phyloP scores from a whole-genome alignment of 1,140 invertebrate species.

The Lordiphosa clarofinis region DNA sequence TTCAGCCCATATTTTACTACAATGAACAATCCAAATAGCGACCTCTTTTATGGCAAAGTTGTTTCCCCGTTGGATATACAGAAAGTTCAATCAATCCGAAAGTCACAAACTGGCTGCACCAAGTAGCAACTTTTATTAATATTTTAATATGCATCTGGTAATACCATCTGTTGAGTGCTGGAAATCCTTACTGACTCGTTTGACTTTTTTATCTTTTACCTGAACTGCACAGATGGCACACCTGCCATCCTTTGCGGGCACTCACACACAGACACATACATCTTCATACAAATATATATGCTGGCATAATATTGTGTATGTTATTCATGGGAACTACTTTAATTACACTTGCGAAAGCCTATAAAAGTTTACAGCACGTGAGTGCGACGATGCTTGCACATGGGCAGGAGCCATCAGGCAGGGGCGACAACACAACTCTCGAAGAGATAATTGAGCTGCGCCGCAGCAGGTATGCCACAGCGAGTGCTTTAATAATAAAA shows the following conservation, averaged over 20 bases:
- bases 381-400: conserved; percentile 10
- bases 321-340: conserved; percentile 17
- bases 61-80: too few relatives aligned
- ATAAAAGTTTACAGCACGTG: conserved; percentile 20
- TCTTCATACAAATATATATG: not conserved
- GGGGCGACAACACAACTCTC: conserved; percentile 4
- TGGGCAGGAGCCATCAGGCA: conserved; percentile 5
- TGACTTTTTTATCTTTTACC: conserved; percentile 4
- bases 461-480: conserved; percentile 8
- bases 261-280: not conserved
- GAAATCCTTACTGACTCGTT: conserved; percentile 8
- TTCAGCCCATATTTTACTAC: too few relatives aligned
- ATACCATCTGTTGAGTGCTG: conserved; percentile 3
- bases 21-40: too few relatives aligned
- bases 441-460: conserved; percentile 14
- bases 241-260: not conserved
- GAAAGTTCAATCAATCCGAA: too few relatives aligned
- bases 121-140: conserved; percentile 5
- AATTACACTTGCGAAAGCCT: conserved; percentile 19
- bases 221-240: conserved; percentile 5
- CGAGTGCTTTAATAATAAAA: conserved; percentile 19
- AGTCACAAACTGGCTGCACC: too few relatives aligned
- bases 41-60: too few relatives aligned
- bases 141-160: conserved; percentile 1
- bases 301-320: conserved; percentile 13